Conservation (phyloP, 1,140 invertebrate genomes). For the Lamellibrachia luymesi region DNA sequence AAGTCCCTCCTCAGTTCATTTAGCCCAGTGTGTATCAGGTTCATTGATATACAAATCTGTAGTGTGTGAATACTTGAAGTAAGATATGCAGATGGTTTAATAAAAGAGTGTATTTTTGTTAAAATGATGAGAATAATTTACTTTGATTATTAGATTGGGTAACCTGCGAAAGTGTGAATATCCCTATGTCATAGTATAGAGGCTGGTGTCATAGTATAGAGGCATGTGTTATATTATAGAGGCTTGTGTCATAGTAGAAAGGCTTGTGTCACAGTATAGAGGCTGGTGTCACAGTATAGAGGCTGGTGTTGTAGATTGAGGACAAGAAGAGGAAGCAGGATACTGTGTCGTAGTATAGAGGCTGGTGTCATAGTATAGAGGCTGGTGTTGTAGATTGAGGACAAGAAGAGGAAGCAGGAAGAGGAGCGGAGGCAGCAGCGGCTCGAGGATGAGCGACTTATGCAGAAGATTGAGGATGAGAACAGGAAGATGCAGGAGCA, state of each 20-base stretch:
- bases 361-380: too few species aligned
- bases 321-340: slow-evolving; percentile 42
- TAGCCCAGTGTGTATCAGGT: too few species aligned
- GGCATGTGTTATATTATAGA: slow-evolving; percentile 19
- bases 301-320: slow-evolving; percentile 42
- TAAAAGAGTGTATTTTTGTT: too few species aligned
- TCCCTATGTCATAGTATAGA: slow-evolving; percentile 29
- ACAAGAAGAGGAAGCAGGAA: slow-evolving; percentile 41
- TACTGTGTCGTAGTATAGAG: slow-evolving; percentile 30
- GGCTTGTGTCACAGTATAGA: slow-evolving; percentile 29
- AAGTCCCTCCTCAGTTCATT: too few species aligned
- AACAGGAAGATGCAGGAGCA: slow-evolving; percentile 46
- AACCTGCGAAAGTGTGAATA: too few species aligned
- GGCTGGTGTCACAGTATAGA: too few species aligned
- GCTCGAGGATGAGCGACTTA: slow-evolving; percentile 48
- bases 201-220: too few species aligned
- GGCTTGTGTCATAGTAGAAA: too few species aligned
- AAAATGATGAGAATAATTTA: too few species aligned
- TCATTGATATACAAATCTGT: background rate
- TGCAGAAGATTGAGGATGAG: slow-evolving; percentile 48
- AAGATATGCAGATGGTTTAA: too few species aligned
- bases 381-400: slow-evolving; percentile 44
- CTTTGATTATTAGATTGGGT: too few species aligned
- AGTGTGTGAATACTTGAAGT: too few species aligned
- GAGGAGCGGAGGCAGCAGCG: slow-evolving; percentile 36